Percentiles rank a stretch among this genome's conserved stretches.
Evolutionary conservation across 2,113 vertebrate genomes (phyloP).

Genomic region (Neodon shergylaensis): DNA sequence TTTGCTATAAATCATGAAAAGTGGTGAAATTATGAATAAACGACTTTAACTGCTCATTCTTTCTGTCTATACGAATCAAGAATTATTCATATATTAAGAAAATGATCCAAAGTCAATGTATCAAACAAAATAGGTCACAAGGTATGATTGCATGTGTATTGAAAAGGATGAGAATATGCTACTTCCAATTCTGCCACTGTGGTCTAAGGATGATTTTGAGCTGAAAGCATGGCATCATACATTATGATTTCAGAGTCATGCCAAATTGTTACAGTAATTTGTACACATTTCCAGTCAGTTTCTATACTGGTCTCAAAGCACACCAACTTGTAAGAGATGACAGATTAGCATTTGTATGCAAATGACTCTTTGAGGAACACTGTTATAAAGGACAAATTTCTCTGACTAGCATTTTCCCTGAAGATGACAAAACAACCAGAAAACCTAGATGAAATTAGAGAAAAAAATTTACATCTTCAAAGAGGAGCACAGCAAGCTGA

Average conservation of each 20-base stretch:
- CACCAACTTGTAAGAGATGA: not conserved
- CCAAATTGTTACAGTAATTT: constrained; percentile 42
- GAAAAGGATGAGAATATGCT: constrained; percentile 20
- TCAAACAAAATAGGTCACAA: constrained; percentile 33
- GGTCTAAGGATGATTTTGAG: constrained; percentile 37
- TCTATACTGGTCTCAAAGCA: constrained; percentile 33
- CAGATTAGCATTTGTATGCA: not conserved
- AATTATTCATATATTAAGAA: constrained; percentile 39
- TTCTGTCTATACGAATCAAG: constrained; percentile 38
- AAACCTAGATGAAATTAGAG: constrained; percentile 18
- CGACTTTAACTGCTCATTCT: not conserved
- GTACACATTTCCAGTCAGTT: constrained; percentile 48
- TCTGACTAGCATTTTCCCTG: constrained; percentile 27
- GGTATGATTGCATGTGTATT: not conserved
- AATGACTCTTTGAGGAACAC: constrained; percentile 45
- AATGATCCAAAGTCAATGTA: constrained; percentile 26
- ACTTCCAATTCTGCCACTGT: constrained; percentile 3
- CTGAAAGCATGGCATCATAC: constrained; percentile 8
- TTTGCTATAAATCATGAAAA: constrained; percentile 53
- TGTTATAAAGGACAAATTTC: constrained; percentile 50
- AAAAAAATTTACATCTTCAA: not conserved
- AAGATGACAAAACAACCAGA: constrained; percentile 39
- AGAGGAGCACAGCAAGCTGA: not conserved
- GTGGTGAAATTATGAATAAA: constrained; percentile 10
- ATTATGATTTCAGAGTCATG: constrained; percentile 22